Conservation (phyloP, 2,113 vertebrate species). For the Elanoides forficatus region DNA sequence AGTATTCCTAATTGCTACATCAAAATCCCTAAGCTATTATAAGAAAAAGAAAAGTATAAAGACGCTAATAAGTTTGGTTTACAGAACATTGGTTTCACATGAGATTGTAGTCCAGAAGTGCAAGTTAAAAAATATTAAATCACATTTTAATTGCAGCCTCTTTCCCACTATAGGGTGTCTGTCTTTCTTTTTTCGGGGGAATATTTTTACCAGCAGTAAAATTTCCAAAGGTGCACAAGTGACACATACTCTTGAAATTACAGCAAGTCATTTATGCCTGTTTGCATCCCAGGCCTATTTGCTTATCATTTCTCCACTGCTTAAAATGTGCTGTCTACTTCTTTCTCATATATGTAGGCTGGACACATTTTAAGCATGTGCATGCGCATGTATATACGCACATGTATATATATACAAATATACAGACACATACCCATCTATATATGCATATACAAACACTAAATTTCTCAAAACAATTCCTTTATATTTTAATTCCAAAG, state of each 20-base stretch:
- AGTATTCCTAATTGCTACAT: background rate
- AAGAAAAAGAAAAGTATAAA: background rate
- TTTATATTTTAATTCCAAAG: background rate
- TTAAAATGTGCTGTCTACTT: background rate
- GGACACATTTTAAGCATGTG: background rate
- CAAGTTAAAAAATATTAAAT: background rate
- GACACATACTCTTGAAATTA: background rate
- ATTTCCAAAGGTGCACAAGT: background rate
- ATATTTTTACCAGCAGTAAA: background rate
- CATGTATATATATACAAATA: background rate
- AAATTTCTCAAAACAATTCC: background rate
- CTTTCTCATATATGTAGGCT: background rate
- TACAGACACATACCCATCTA: background rate
- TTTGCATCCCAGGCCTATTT: background rate
- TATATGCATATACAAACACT: background rate
- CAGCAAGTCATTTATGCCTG: accelerated
- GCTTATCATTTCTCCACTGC: background rate
- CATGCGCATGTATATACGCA: accelerated
- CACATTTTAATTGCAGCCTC: background rate
- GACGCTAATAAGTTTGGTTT: background rate
- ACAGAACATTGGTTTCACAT: background rate
- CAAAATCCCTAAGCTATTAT: background rate
- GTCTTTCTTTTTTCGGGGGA: no score
- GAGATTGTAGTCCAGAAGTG: background rate
- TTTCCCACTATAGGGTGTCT: background rate